Evolutionary conservation across 2,113 vertebrate genomes (phyloP).

Genomic region (Archilochus colubris): DNA sequence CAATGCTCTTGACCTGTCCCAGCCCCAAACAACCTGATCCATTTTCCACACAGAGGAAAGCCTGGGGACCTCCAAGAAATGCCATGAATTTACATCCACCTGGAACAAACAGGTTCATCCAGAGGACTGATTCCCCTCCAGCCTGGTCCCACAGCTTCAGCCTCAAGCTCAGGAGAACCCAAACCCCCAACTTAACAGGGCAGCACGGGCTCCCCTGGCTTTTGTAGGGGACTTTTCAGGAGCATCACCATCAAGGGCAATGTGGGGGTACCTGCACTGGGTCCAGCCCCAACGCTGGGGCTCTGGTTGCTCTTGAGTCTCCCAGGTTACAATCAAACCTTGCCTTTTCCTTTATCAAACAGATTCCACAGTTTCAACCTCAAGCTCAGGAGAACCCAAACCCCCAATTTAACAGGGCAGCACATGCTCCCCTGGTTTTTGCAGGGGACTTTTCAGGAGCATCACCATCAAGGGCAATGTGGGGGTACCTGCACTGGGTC

Average conservation of each 20-base stretch:
- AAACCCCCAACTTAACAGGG: not conserved
- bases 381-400: not conserved
- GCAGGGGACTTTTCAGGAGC: not conserved
- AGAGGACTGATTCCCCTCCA: not conserved
- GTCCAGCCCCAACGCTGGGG: rapidly evolving
- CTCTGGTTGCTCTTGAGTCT: not conserved
- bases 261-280: rapidly evolving
- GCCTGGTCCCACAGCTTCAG: not conserved
- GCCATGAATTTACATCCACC: not conserved
- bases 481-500: rapidly evolving
- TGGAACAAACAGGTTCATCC: not conserved
- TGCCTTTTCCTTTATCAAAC: conserved; percentile 59
- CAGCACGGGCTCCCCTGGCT: not conserved
- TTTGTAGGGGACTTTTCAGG: not conserved
- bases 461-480: rapidly evolving
- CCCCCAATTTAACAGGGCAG: not conserved
- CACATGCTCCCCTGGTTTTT: not conserved
- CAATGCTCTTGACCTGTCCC: not conserved
- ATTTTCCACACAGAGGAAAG: not conserved
- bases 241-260: not conserved
- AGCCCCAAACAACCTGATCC: not conserved
- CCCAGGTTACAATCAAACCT: conserved; percentile 65
- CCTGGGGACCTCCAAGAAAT: not conserved
- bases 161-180: not conserved
- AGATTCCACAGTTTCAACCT: not conserved